Percentiles rank a stretch among this genome's conserved stretches.
Evolutionary conservation across 2,797 vertebrate genomes (phyloP).

Genomic region (Platyrinchus mystaceus): DNA sequence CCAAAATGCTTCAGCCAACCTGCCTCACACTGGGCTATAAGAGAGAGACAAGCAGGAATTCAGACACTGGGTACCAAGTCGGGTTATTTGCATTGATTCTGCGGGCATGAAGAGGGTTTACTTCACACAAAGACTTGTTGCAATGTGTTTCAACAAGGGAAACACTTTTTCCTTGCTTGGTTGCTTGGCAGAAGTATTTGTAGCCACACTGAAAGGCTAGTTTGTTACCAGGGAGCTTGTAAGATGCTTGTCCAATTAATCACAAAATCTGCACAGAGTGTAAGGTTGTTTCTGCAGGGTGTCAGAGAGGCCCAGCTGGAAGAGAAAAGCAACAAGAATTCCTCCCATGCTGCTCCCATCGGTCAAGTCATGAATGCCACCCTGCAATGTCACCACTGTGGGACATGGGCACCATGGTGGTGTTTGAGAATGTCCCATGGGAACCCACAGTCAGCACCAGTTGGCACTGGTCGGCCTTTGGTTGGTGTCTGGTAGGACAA

Average conservation of each 20-base stretch:
- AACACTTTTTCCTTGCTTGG: background rate
- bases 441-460: no score
- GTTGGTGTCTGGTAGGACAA: no score
- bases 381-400: background rate
- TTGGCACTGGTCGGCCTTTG: no score
- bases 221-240: background rate
- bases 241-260: background rate
- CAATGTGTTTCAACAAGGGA: background rate
- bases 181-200: background rate
- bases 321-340: background rate
- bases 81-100: background rate
- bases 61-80: background rate
- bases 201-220: background rate
- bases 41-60: background rate
- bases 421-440: no score
- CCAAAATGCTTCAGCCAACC: background rate
- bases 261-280: background rate
- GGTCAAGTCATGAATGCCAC: background rate
- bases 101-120: background rate
- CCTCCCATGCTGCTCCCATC: background rate
- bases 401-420: no score
- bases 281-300: background rate
- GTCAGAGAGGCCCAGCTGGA: background rate
- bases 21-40: background rate
- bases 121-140: background rate